Percentiles rank a stretch among this genome's conserved stretches.
These are phyloP conservation scores for Hassar affinis DNA, from an alignment of 2,113 vertebrate genomes.

Conservation along the genomic window DNA sequence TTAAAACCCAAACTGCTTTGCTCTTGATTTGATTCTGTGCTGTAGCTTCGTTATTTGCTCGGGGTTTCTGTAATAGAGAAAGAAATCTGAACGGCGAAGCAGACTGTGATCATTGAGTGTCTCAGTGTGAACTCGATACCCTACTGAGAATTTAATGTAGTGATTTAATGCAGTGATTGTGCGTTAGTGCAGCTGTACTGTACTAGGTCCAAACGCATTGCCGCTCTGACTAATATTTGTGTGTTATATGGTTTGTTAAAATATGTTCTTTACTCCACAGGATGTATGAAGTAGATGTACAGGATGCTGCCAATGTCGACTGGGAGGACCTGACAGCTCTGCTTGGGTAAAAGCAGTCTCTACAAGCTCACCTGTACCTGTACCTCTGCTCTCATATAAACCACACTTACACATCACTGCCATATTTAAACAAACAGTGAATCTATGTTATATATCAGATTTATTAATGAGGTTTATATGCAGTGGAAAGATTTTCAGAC, in stretches of 20 bases:
- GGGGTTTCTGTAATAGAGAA: no score
- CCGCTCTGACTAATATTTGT: neutral
- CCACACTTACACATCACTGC: neutral
- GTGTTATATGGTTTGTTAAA: neutral
- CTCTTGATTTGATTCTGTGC: neutral
- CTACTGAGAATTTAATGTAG: neutral
- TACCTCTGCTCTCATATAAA: neutral
- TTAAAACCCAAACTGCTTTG: neutral
- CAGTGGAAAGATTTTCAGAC: neutral
- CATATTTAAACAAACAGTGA: neutral
- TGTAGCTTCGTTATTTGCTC: no score
- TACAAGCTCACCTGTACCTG: neutral
- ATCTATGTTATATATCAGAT: neutral
- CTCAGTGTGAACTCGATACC: neutral
- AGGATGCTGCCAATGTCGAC: slow-evolving; percentile 58
- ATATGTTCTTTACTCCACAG: slow-evolving; percentile 47
- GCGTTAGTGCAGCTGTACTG: neutral
- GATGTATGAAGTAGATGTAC: slow-evolving; percentile 60
- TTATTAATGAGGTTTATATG: neutral
- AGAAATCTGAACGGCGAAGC: neutral
- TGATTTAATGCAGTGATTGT: neutral
- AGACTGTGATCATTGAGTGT: neutral
- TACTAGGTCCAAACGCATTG: neutral
- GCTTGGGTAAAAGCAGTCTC: slow-evolving; percentile 59
- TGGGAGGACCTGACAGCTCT: slow-evolving; percentile 62